Base-by-base conservation (phyloP, 2,888 invertebrate species). In the Hecatera dysodea region DNA sequence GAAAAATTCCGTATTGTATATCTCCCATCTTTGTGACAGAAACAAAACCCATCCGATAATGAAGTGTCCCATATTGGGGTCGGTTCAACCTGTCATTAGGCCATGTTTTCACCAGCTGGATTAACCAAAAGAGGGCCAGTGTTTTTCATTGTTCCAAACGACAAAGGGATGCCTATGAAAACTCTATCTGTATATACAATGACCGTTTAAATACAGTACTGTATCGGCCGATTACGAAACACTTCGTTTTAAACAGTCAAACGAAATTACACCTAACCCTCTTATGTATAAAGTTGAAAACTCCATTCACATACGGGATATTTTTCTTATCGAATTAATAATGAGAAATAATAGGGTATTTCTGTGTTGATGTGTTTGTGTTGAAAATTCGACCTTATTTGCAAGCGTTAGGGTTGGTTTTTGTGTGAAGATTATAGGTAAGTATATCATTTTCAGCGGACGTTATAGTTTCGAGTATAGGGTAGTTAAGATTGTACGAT, bases 401-500 rank as follows among this genome's bases (percentile, higher is more conserved):
- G 60, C 39, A 62, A 33, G 60, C 33, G 64, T 84, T 91, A 93
- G 85, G 89, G 90, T 80, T 70, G 72, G 50, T 88, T 92, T 92
- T 92, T 72, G 85, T 69, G 68, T 83, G 87, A 50, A 73, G 68
- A 86, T 87, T 87, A 82, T 87, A 83, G 82, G 84, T 86, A 87
- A 91, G 91, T 94, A 94, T 93, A 95, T 95, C 92, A 94, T 95
- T 95, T 94, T 93, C 92, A 91, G 88, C 84, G 87, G 88, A 89
- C 90, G 92, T 91, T 90, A 89, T 92, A 95, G 94, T 95, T 95
- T 95, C 90, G 91, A 95, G 94, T 93, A 93, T 92, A 89, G 89
- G 92, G 94, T 88, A 93, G 95, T 95, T 95, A 94, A 95, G 95
- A 96, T 95, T 89, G 90, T 78, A 81, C 94, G 95, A 96, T 96